phyloP scores from a whole-genome alignment of 1,140 invertebrate species.

The Copidosoma floridanum region DNA sequence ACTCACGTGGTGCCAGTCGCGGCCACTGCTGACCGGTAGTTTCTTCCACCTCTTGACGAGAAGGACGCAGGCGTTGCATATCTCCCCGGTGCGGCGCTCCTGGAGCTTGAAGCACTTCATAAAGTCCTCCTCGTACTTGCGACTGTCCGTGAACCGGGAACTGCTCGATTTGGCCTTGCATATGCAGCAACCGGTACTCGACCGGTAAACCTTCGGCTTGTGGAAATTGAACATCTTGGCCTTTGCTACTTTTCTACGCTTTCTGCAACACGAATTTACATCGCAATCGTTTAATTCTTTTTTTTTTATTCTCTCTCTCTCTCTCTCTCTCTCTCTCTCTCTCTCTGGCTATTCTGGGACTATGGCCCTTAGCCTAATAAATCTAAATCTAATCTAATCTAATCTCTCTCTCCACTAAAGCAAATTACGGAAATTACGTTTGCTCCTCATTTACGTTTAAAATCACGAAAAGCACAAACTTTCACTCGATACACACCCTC shows the following conservation, averaged over 20 bases:
- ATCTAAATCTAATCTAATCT: no score
- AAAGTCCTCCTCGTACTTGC: conserved; percentile 84
- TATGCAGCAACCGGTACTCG: conserved; percentile 81
- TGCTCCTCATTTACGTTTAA: no score
- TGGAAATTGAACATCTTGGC: conserved; percentile 83
- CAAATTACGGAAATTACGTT: no score
- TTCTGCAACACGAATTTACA: conserved; percentile 29
- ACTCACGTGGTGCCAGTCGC: conserved; percentile 85
- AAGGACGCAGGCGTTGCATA: conserved; percentile 86
- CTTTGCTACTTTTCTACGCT: conserved; percentile 29
- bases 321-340: no score
- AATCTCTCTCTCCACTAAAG: no score
- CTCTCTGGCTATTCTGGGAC: no score
- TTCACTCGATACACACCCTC: no score
- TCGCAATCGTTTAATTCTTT: no score
- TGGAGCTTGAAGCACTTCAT: conserved; percentile 78
- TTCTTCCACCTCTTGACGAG: conserved; percentile 85
- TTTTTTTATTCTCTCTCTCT: no score
- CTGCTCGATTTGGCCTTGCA: conserved; percentile 87
- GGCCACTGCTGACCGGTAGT: conserved; percentile 71
- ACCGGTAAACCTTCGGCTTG: conserved; percentile 85
- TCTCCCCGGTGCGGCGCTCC: conserved; percentile 77
- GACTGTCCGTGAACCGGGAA: conserved; percentile 83
- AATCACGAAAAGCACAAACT: no score
- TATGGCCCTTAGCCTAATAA: no score